A percentile compares a stretch with the other conserved stretches of the same genome.
These are phyloP conservation scores for Glyptemys insculpta DNA, from an alignment of 2,797 vertebrate species.

Conservation along the genomic window DNA sequence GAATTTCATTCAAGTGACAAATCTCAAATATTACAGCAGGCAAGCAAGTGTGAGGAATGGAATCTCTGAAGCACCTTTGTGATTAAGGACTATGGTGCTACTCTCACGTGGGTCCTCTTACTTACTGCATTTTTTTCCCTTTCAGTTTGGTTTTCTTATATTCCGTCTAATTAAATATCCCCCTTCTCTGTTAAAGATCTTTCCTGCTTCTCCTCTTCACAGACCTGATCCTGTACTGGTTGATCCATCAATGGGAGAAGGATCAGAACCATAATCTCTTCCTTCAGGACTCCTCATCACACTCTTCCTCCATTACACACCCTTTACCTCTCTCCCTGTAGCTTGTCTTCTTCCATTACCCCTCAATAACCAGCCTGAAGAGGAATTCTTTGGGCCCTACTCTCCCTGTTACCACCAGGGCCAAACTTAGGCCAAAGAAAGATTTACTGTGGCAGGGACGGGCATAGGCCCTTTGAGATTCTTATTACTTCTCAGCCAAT, in stretches of 20 bases:
- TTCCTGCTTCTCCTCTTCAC: neutral
- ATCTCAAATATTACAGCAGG: neutral
- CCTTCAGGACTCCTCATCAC: neutral
- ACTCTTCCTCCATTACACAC: neutral
- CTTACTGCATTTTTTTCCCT: neutral
- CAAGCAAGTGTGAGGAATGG: neutral
- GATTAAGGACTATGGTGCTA: neutral
- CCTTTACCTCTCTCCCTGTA: neutral
- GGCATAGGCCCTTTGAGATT: neutral
- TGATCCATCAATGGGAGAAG: neutral
- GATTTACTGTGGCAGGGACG: neutral
- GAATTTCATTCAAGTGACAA: neutral
- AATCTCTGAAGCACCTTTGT: neutral
- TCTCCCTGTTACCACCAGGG: fast-evolving
- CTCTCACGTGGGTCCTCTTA: neutral
- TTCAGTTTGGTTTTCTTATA: neutral
- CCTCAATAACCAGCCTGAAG: neutral
- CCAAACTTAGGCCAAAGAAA: neutral
- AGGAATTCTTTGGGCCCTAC: neutral
- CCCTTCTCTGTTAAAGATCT: neutral
- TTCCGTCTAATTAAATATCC: neutral
- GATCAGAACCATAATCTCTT: neutral
- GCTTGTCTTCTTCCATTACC: neutral
- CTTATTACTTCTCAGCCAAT: neutral
- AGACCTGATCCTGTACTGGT: neutral